Percentiles rank a stretch among this genome's conserved stretches.
phyloP scores from a whole-genome alignment of 2,797 vertebrate genomes.

The Chelon labrosus region DNA sequence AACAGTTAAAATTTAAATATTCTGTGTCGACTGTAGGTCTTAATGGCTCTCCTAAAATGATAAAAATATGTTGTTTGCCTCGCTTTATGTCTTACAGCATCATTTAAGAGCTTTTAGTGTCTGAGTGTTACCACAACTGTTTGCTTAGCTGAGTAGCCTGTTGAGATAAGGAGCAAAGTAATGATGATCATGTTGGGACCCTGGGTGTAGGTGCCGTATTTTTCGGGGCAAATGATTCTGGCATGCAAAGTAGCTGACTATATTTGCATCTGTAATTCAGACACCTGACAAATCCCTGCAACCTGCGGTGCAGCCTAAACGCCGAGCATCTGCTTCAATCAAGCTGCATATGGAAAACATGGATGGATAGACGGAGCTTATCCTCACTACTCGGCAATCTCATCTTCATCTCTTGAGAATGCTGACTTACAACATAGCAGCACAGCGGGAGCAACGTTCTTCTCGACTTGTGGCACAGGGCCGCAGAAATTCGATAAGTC shows the following conservation, averaged over 20 bases:
- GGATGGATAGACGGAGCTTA: conserved; percentile 42
- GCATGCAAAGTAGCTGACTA: conserved; percentile 59
- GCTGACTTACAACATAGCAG: conserved; percentile 8
- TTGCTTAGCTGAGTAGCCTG: conserved; percentile 53
- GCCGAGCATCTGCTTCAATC: conserved; percentile 63
- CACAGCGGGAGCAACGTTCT: neutral
- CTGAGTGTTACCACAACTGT: conserved; percentile 23
- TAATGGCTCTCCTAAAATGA: neutral
- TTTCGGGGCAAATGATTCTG: conserved; percentile 52
- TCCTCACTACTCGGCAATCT: conserved; percentile 33
- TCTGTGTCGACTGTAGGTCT: conserved; percentile 12
- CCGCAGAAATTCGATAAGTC: neutral
- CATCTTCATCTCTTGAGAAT: conserved; percentile 15
- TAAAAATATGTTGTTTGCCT: conserved; percentile 2
- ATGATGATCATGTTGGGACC: conserved; percentile 56
- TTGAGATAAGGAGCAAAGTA: conserved; percentile 49
- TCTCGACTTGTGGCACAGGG: neutral
- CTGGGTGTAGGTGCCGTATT: conserved; percentile 39
- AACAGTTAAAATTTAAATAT: conserved; percentile 39
- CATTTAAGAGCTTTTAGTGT: conserved; percentile 39
- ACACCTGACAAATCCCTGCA: conserved; percentile 66
- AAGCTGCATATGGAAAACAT: conserved; percentile 48
- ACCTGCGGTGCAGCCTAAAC: conserved; percentile 48
- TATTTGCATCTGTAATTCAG: conserved; percentile 71
- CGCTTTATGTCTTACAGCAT: conserved; percentile 22